Conservation (phyloP, 2,888 invertebrate genomes). For the Sphaerolaimus hirsutus region DNA sequence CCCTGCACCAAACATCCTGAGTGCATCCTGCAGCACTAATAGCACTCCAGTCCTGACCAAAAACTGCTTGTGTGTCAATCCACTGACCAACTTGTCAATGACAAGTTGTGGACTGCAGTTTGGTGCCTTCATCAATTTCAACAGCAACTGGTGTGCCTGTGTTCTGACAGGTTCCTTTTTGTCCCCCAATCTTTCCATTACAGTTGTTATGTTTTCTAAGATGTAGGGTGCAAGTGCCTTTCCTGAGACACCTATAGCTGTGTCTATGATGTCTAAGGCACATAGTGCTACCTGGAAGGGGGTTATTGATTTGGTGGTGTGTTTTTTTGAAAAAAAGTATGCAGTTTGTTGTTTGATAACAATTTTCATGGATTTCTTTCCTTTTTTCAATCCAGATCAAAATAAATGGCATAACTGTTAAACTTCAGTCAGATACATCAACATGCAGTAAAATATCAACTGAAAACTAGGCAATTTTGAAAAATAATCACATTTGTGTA, state of each 20-base stretch:
- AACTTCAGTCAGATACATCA: too few relatives aligned
- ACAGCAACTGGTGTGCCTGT: conserved; percentile 4
- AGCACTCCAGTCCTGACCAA: conserved; percentile 71
- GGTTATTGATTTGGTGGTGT: background rate
- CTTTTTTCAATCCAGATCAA: too few relatives aligned
- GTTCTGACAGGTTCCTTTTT: conserved; percentile 6
- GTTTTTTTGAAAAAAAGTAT: background rate
- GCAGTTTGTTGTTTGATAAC: background rate
- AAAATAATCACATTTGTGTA: too few relatives aligned
- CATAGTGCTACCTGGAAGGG: conserved; percentile 8
- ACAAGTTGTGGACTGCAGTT: conserved; percentile 23
- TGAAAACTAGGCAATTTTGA: too few relatives aligned
- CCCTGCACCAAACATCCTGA: conserved; percentile 1
- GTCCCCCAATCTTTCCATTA: conserved; percentile 10
- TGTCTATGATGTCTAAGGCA: conserved; percentile 8
- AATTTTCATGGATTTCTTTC: too few relatives aligned
- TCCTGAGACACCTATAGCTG: conserved; percentile 7
- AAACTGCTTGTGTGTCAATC: conserved; percentile 65
- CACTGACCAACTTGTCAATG: conserved; percentile 45
- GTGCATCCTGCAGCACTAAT: conserved; percentile 46
- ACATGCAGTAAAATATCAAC: too few relatives aligned
- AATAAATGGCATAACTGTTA: too few relatives aligned
- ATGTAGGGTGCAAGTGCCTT: conserved; percentile 8
- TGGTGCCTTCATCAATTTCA: conserved; percentile 5
- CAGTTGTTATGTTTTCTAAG: conserved; percentile 6